A percentile compares a stretch with the other conserved stretches of the same genome.
These are phyloP conservation scores for Drosophila diplacantha DNA, from an alignment of 2,888 invertebrate species.

Conservation along the genomic window DNA sequence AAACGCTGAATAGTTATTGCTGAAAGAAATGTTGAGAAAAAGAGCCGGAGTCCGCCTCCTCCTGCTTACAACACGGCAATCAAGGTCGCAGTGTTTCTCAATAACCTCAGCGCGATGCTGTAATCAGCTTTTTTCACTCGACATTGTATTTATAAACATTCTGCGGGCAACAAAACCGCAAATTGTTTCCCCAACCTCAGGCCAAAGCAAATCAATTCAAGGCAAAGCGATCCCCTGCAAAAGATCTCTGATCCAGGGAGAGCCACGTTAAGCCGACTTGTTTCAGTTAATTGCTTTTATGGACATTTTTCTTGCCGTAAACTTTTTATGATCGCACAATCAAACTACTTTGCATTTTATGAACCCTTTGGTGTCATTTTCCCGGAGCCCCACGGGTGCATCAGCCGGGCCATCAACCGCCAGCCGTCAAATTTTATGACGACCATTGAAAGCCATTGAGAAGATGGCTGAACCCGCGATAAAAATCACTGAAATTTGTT, in stretches of 20 bases:
- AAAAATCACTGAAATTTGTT: slow-evolving; percentile 64
- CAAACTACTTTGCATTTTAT: slow-evolving; percentile 63
- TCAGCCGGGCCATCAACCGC: slow-evolving; percentile 12
- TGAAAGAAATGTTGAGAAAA: slow-evolving; percentile 17
- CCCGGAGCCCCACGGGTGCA: slow-evolving; percentile 23
- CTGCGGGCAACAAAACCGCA: slow-evolving; percentile 39
- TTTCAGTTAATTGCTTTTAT: slow-evolving; percentile 62
- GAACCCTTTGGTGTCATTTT: slow-evolving; percentile 26
- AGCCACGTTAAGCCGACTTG: slow-evolving; percentile 38
- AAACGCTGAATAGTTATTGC: slow-evolving; percentile 21
- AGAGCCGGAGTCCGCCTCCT: slow-evolving; percentile 23
- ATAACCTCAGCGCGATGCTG: slow-evolving; percentile 24
- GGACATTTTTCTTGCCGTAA: slow-evolving; percentile 56
- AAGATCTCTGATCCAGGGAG: slow-evolving; percentile 17
- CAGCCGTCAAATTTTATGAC: slow-evolving; percentile 49
- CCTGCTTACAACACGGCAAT: slow-evolving; percentile 32
- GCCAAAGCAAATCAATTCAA: slow-evolving; percentile 42
- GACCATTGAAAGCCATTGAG: slow-evolving; percentile 48
- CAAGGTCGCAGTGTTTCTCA: slow-evolving; percentile 38
- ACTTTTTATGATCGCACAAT: slow-evolving; percentile 60
- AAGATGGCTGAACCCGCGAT: slow-evolving; percentile 49
- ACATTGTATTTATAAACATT: slow-evolving; percentile 29
- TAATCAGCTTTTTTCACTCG: slow-evolving; percentile 22
- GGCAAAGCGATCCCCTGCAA: slow-evolving; percentile 32
- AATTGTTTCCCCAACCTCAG: slow-evolving; percentile 28